Base-by-base conservation (phyloP, 2,113 vertebrate species). In the Chamaetylas fuelleborni region DNA sequence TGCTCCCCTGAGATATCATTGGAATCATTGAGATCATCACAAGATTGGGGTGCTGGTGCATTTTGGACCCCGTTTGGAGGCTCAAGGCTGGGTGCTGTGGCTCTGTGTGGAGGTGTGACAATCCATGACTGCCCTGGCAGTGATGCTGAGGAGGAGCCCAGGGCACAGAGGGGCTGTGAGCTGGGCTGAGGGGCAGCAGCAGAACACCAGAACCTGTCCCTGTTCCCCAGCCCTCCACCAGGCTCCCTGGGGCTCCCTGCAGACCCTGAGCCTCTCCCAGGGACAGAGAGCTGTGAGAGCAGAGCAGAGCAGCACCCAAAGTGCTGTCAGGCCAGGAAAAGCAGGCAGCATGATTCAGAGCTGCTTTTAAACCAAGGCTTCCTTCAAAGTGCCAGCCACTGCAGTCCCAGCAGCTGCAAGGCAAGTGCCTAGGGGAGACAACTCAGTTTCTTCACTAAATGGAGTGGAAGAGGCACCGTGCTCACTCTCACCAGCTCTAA, bases 381-480 rank as follows among this genome's bases (percentile, higher is more conserved):
- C 79, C 79, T 81, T 66, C 65, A 54, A 91, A 96, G 87, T 48
- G 81, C 42, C 84, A 97, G 84, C 91, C 70, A 61, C 81, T 78
- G 79, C 88, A 96, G 82, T 25, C 77, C 88, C 45, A 87, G 60
- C 47, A 72, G 88, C 88, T 61, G 87, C 74, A 93, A 86, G 91
- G n/a, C 36, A 74, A 38, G 64, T 9, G 58, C 73, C 81, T 38
- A 16, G 33, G 56, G 78, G 86, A 97, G 78, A 77, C 79, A 91
- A 60, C 93, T 90, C 48, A 4, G 64, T 90, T 83, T 93, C 87
- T 88, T 51, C 24, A 88, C 88, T 89, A 83, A 81, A 83, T 79
- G 94, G 86, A 92, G 56, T 87, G 86, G 74, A 95, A 95, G 88
- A 96, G 79, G 92, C 54, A 51, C 93, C 90, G 85, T 61, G 84